These are phyloP conservation scores for Hydriomena furcata DNA, from an alignment of 2,888 invertebrate species.

Conservation along the genomic window DNA sequence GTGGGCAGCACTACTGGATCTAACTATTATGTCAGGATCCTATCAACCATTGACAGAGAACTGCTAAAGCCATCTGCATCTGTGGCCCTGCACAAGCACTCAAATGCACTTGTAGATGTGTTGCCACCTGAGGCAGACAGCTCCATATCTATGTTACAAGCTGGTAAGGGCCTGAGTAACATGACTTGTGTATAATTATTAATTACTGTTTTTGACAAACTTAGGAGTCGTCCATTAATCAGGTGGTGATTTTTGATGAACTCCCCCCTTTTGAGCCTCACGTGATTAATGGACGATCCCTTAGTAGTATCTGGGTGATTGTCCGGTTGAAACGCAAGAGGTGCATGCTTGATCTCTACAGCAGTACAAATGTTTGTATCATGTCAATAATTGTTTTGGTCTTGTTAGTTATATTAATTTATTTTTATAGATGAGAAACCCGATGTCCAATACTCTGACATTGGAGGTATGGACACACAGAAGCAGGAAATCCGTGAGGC, in stretches of 20 bases:
- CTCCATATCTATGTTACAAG: constrained; percentile 98
- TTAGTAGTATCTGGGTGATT: no score
- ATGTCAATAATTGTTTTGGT: no score
- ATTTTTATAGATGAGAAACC: constrained; percentile 93
- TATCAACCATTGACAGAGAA: constrained; percentile 99
- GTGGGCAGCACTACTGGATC: constrained; percentile 99
- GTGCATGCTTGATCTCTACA: no score
- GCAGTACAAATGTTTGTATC: no score
- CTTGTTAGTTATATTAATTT: no score
- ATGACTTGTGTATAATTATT: no score
- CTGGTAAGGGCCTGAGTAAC: constrained; percentile 85
- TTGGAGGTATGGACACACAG: constrained; percentile 99
- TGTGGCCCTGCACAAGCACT: constrained; percentile 99
- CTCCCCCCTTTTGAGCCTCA: no score
- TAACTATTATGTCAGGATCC: constrained; percentile 98
- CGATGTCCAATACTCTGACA: constrained; percentile 98
- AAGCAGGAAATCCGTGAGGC: constrained; percentile 99
- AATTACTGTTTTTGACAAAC: no score
- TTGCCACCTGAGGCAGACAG: constrained; percentile 99
- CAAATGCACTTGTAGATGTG: constrained; percentile 99
- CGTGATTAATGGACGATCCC: no score
- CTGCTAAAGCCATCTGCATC: constrained; percentile 98
- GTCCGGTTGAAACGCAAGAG: no score
- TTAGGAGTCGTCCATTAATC: no score
- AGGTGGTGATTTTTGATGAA: no score